Evolutionary conservation across 1,140 invertebrate species (phyloP), one percentile per base, ranked within the genome.

Genomic region (Papilio dardanus): DNA sequence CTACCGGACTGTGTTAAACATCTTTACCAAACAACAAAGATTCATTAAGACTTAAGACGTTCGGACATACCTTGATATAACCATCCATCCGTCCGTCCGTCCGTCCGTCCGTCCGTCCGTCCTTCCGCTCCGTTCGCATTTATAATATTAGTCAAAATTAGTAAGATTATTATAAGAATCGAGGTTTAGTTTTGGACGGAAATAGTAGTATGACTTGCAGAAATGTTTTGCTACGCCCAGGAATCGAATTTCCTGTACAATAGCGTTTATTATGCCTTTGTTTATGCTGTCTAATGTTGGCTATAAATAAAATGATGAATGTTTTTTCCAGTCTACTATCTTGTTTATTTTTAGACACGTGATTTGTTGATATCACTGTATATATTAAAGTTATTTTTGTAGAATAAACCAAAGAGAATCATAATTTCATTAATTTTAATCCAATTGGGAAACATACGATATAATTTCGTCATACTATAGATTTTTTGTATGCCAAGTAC

Each of bases 261-360:
- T 54, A 28, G 50, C 8, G 50, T 21, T 21, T 54, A 54, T 54
- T 54, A 6, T 10, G 4, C 3, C 16, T 19, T 19, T 46, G 16
- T 37, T 16, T 46, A 24, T 24, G 21, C 8, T 1, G 19, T 21
- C 21, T 54, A 24, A 54, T 54, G 21, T 24, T 54, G 0, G 50
- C 50, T 54, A 54, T 54, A 28, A 54, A 54, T 54, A 24, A 54
- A 54, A 54, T 24, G 50, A 54, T 54, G 19, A 54, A 54, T 54
- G 21, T 54, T 24, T 14, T 50, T 54, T 54, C 10, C 24, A 37
- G 21, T 14, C 21, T 24, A 71, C 24, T 24, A 31, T 31, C 28
- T 62, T 69, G 35, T 76, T 71, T 76, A 66, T 76, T 76, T 76
- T 71, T 69, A 58, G 33, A 69, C 30, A 40, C 31, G 19, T 50